Base-by-base conservation (phyloP, 2,113 vertebrate genomes). In the Leptocoma aspasia region DNA sequence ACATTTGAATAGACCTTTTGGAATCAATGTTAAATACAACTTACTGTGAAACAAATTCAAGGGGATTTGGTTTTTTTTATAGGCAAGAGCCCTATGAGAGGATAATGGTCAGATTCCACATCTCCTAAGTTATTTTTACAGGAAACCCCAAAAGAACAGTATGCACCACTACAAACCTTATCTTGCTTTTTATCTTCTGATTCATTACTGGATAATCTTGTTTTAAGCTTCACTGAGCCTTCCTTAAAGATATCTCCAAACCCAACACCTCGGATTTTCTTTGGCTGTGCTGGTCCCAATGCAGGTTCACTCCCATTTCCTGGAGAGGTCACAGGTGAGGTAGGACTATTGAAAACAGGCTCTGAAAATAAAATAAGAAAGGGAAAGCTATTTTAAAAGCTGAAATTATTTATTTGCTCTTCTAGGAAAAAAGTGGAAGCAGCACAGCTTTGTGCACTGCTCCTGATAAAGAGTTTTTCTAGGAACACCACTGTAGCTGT, bases 191-290 rank as follows among this genome's bases (percentile, higher is more conserved):
- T 99, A n/a, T 99, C 98, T 82, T 99, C 99, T 7, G 85, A 93
- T 26, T 99, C 99, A 59, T 96, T 96, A 93, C 96, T 98, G 20
- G 98, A 96, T 76, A 98, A 96, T 85, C 99, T 98, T 31, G 97
- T 96, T 77, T 97, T 99, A 61, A 99, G 98, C 96, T 99, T 99
- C 86, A 99, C 98, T 7, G 99, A 99, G 8, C 98, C 99, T 96
- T 99, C 98, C 68, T 98, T 98, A 97, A 99, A 99, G 95, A 99
- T 99, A 89, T 99, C 98, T 86, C 99, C 99, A 79, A 99, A 99
- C 13, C 99, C 99, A n/a, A 99, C 66, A 20, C 99, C 99, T 89
- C 98, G 98, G 72, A 99, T 95, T 98, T 99, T 99, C 98, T 99
- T 99, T 95, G 99, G 98, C 95, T 99, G 99, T n/a, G 98, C 95